Evolutionary conservation across 2,113 vertebrate genomes (phyloP).

Genomic region (Pycnonotus jocosus): DNA sequence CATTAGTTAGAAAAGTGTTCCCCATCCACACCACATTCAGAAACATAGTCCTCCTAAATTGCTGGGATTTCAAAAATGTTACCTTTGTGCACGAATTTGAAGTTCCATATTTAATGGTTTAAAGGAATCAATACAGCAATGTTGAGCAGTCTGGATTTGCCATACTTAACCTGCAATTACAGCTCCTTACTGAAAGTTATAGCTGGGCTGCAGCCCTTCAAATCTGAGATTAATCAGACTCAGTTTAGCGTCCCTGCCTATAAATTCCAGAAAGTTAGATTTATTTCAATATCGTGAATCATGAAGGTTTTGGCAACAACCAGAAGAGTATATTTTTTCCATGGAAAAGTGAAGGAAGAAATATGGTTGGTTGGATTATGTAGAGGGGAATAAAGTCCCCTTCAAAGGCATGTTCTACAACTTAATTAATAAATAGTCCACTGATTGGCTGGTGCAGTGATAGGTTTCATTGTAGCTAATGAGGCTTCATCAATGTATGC

Average conservation of each 20-base stretch:
- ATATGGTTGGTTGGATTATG: background rate
- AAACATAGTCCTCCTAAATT: constrained; percentile 15
- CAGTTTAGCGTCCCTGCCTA: background rate
- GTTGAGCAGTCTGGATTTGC: constrained; percentile 9
- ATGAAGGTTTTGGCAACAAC: constrained; percentile 11
- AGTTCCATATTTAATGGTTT: constrained; percentile 50
- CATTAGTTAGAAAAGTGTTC: background rate
- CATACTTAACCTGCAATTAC: constrained; percentile 49
- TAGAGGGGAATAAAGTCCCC: background rate
- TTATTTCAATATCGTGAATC: constrained; percentile 2
- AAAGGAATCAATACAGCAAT: constrained; percentile 11
- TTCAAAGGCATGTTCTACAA: constrained; percentile 9
- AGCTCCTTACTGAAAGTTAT: constrained; percentile 42
- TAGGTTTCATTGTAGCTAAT: constrained; percentile 16
- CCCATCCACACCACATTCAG: background rate
- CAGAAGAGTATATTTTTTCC: background rate
- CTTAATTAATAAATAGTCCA: constrained; percentile 43
- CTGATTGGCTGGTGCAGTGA: constrained; percentile 13
- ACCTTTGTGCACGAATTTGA: constrained; percentile 28
- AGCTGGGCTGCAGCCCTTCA: constrained; percentile 26
- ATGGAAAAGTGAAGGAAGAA: background rate
- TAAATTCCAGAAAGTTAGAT: constrained; percentile 34
- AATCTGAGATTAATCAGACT: constrained; percentile 49
- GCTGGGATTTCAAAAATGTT: background rate
- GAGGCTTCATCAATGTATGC: constrained; percentile 4